phyloP scores from a whole-genome alignment of 1,140 invertebrate genomes.

The Elysia chlorotica region DNA sequence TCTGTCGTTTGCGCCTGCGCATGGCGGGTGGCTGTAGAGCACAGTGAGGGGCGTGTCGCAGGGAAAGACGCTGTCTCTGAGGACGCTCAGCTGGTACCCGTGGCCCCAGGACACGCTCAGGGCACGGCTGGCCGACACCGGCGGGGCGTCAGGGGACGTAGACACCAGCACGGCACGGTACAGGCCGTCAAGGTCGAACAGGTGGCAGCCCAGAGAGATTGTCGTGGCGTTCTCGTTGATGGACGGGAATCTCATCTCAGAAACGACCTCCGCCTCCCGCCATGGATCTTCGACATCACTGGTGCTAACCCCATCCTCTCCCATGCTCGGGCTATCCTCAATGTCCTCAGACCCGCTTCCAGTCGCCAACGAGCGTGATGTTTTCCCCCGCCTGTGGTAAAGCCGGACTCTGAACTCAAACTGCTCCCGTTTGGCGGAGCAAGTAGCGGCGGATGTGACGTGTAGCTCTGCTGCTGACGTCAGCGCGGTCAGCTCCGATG shows the following conservation, averaged over 20 bases:
- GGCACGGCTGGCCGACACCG: constrained; percentile 30
- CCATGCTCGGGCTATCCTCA: neutral
- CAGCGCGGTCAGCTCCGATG: constrained; percentile 33
- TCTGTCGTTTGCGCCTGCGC: constrained; percentile 32
- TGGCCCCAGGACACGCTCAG: constrained; percentile 38
- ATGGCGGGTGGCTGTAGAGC: constrained; percentile 39
- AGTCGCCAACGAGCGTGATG: neutral
- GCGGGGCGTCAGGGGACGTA: constrained; percentile 3
- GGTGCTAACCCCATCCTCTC: too few species aligned
- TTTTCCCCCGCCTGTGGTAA: constrained; percentile 19
- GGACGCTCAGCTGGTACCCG: constrained; percentile 31
- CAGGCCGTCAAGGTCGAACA: constrained; percentile 40
- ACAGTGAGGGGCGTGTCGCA: constrained; percentile 31
- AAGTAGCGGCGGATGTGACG: constrained; percentile 34
- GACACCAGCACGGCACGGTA: constrained; percentile 40
- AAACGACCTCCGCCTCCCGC: constrained; percentile 1
- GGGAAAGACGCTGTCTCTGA: constrained; percentile 32
- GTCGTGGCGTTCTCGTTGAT: constrained; percentile 10
- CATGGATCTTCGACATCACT: too few species aligned
- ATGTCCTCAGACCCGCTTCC: too few species aligned
- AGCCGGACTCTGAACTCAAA: constrained; percentile 33
- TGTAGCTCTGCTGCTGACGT: constrained; percentile 30
- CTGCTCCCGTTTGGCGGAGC: constrained; percentile 30
- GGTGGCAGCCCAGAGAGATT: constrained; percentile 31
- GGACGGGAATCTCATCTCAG: constrained; percentile 14